Conservation (phyloP, 2,888 invertebrate genomes). For the Apoda limacodes region DNA sequence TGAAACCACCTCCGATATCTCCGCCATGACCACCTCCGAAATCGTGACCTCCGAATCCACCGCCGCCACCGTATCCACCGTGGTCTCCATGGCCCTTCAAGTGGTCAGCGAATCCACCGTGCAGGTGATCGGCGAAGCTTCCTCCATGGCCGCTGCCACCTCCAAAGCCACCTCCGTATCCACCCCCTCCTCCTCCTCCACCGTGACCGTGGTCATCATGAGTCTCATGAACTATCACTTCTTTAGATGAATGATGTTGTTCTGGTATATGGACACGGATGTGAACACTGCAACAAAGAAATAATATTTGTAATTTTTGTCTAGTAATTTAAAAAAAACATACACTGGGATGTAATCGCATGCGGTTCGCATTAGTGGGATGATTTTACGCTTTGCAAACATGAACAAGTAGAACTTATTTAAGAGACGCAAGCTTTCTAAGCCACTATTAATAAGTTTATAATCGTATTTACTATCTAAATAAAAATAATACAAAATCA, state of each 20-base stretch:
- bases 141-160: conserved; percentile 30
- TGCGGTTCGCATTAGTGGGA: too few relatives aligned
- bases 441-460: too few relatives aligned
- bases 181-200: conserved; percentile 31
- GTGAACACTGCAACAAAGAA: conserved; percentile 60
- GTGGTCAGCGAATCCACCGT: conserved; percentile 42
- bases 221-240: conserved; percentile 53
- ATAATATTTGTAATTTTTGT: conserved; percentile 5
- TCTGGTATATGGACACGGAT: conserved; percentile 69
- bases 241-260: conserved; percentile 53
- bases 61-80: conserved; percentile 22
- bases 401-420: too few relatives aligned
- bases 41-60: conserved; percentile 18
- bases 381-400: too few relatives aligned
- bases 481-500: too few relatives aligned
- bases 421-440: too few relatives aligned
- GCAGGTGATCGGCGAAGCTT: conserved; percentile 32
- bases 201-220: conserved; percentile 41
- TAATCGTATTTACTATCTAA: too few relatives aligned
- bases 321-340: conserved; percentile 8
- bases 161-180: conserved; percentile 27
- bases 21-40: conserved; percentile 27
- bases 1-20: conserved; percentile 26
- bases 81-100: conserved; percentile 28
- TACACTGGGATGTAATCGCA: too few relatives aligned